Evolutionary conservation across 2,113 vertebrate genomes (phyloP), one percentile per base, ranked within the genome.

Genomic region (Oncorhynchus mykiss): DNA sequence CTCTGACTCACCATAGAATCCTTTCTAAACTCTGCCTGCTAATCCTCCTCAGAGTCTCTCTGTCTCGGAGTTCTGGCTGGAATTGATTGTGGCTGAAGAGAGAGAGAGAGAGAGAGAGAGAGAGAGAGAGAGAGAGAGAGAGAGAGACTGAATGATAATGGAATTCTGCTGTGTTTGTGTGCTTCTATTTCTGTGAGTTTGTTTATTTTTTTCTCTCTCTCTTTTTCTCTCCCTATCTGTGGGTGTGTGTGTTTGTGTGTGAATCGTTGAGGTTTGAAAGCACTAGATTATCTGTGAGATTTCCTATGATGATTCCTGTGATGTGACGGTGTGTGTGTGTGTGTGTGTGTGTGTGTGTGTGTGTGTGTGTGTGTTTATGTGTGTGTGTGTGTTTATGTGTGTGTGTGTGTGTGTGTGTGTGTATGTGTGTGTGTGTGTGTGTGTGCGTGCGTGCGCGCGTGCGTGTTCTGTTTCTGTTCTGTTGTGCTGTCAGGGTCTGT

Each of bases 1-100:
- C 82, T 89, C 79, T 90, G 83, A 87, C 87, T 90, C 85, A 81
- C 78, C n/a, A 67, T 80, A 76, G 75, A 67, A 80, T 69, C 81
- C 64, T 88, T 88, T 88, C 72, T 87, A 77, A 79, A 86, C 82
- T 83, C 71, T 76, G 75, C 69, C 77, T 88, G 83, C 84, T 88
- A 79, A 89, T 87, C 87, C 87, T 81, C 81, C 77, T 89, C 83
- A 84, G 39, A 11, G 39, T 45, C 39, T 45, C 39, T 9, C 34
- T 39, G 8, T 39, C 39, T 45, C 39, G 11, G 39, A 45, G 39
- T 86, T 87, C 85, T 87, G 84, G 86, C 87, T 90, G 86, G 87
- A 87, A 85, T 89, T 88, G 89, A 91, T 92, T 90, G 84, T 80
- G 78, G 49, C 49, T 51, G 11, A 49, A 51, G 12, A 51, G 48